Evolutionary conservation across 2,797 vertebrate genomes (phyloP).

Genomic region (Sciurus carolinensis): DNA sequence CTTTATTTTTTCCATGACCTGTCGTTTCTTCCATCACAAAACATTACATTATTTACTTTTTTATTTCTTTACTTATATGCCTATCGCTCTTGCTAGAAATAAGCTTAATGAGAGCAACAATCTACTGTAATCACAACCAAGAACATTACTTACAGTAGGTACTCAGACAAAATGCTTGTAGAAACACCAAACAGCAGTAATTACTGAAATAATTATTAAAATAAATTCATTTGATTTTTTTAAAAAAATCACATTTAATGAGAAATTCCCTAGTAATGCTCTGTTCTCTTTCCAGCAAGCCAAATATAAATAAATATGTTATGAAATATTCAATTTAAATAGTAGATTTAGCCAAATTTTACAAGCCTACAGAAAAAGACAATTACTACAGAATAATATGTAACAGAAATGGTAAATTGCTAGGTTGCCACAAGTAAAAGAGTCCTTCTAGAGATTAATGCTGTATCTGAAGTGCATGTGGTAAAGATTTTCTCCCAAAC

Average conservation of each 20-base stretch:
- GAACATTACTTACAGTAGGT: background rate
- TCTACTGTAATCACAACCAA: background rate
- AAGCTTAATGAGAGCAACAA: background rate
- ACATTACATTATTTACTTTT: background rate
- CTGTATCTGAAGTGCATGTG: too few species aligned
- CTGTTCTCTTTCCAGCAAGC: background rate
- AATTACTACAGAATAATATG: background rate
- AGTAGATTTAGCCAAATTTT: background rate
- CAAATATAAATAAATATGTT: background rate
- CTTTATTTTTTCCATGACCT: background rate
- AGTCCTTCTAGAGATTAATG: background rate
- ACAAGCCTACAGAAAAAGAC: background rate
- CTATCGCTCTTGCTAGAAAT: background rate
- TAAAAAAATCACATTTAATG: background rate
- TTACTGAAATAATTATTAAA: background rate
- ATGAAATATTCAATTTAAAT: background rate
- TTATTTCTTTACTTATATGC: background rate
- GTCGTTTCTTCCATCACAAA: background rate
- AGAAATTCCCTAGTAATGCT: background rate
- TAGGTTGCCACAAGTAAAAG: background rate
- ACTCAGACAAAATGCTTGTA: background rate
- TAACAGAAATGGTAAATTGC: background rate
- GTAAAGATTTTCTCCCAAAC: too few species aligned
- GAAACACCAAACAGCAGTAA: background rate
- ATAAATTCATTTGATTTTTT: background rate